A percentile compares a stretch with the other conserved stretches of the same genome.
phyloP scores from a whole-genome alignment of 2,888 invertebrate genomes.

The Drosophila histrio region DNA sequence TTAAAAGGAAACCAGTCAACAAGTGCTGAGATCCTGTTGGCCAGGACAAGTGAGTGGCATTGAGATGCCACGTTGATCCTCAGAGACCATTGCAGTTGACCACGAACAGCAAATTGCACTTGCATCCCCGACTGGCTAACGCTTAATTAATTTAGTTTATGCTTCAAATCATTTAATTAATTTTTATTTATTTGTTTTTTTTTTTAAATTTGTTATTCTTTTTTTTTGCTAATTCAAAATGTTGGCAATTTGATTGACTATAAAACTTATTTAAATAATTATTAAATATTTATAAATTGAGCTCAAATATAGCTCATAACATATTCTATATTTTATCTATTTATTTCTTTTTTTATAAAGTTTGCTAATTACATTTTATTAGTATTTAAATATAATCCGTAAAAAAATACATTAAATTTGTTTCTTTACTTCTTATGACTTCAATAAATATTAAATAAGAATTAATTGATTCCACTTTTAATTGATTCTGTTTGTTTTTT shows the following conservation, averaged over 20 bases:
- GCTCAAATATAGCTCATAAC: too few species aligned
- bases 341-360: too few species aligned
- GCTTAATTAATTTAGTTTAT: slow-evolving; percentile 1
- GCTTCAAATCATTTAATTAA: not conserved
- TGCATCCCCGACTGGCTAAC: not conserved
- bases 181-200: not conserved
- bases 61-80: slow-evolving; percentile 9
- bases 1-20: not conserved
- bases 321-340: too few species aligned
- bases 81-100: not conserved
- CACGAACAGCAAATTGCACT: not conserved
- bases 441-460: too few species aligned
- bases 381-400: too few species aligned
- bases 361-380: too few species aligned
- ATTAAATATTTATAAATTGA: too few species aligned
- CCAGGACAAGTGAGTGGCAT: slow-evolving; percentile 8
- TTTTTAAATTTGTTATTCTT: not conserved
- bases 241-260: not conserved
- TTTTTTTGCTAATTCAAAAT: not conserved
- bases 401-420: too few species aligned
- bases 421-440: too few species aligned
- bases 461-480: too few species aligned
- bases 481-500: too few species aligned
- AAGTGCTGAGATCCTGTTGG: slow-evolving; percentile 19
- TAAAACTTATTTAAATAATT: not conserved